Evolutionary conservation across 2,113 vertebrate species (phyloP).

Genomic region (Prunella himalayana): DNA sequence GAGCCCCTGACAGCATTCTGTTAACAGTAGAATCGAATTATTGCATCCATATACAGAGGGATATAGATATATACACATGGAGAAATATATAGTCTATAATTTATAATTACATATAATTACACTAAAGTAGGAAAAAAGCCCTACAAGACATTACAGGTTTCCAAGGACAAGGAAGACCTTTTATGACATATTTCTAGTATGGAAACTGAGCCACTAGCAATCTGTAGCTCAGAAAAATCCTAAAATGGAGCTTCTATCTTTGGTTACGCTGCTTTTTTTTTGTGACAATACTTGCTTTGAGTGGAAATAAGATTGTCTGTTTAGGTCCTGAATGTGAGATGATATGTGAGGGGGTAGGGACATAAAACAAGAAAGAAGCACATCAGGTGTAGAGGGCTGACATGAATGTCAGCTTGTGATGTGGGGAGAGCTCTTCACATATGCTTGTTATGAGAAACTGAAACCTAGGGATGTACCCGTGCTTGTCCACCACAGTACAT

Average conservation of each 20-base stretch:
- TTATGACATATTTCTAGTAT: neutral
- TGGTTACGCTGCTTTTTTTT: neutral
- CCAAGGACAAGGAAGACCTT: neutral
- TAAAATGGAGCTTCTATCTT: neutral
- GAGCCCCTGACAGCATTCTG: neutral
- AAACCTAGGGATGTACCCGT: neutral
- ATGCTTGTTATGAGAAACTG: neutral
- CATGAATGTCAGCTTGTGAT: neutral
- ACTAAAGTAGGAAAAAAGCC: neutral
- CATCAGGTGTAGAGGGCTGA: neutral
- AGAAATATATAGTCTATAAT: neutral
- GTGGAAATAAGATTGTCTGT: neutral
- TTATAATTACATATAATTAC: neutral
- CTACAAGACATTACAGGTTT: neutral
- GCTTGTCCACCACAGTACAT: neutral
- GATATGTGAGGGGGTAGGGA: rapidly evolving
- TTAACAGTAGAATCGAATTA: neutral
- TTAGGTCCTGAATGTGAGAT: neutral
- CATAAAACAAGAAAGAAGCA: neutral
- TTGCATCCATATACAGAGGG: neutral
- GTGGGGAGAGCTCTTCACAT: neutral
- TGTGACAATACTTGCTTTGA: neutral
- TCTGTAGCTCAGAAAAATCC: neutral
- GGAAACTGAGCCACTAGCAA: neutral
- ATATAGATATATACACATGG: neutral